Evolutionary conservation across 2,113 vertebrate genomes (phyloP), one percentile per base, ranked within the genome.

Genomic region (Pluvialis apricaria): DNA sequence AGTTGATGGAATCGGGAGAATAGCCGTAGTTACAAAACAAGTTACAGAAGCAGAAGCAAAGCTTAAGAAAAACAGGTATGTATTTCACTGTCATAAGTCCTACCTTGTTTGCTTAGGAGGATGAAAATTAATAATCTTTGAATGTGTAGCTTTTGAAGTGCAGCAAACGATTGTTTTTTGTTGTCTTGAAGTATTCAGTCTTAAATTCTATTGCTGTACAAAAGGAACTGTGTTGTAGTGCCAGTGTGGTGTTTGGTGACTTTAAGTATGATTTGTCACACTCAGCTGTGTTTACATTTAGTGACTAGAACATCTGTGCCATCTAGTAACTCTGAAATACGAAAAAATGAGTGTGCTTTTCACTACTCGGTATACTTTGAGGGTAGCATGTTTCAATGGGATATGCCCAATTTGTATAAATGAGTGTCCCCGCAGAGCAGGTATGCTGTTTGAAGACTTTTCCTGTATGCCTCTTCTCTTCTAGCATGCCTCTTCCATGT

Each of bases 1-100:
- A 92, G 87, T 97, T 81, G 98, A 99, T 65, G 92, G 96, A 3
- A 96, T 97, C 70, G 96, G 96, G 20, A 98, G 97, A 93, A 97
- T 98, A 64, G 96, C 98, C 9, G 94, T 98, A 95, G 98, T 98
- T 65, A 98, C 97, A 9, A 98, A 98, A 36, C 98, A 98, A 94
- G 97, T 99, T 86, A 95, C 96, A 14, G 99, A 99, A 88, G 98
- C 98, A 4, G 99, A 99, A 97, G 98, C 98, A 76, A 99, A 98
- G 90, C 98, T 99, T 83, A 98, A 80, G 96, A 99, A 98, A 94
- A 99, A 99, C 95, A 98, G 98, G 99, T 99, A 79, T 94, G 89
- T 70, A 13, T 96, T 86, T 84, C 34, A 51, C 47, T 81, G 32
- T 91, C 0, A 0, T 7, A 54, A 44, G 38, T 68, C 12, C 4